A percentile compares a stretch with the other conserved stretches of the same genome.
phyloP scores from a whole-genome alignment of 2,113 vertebrate genomes.

The Eupsittula cactorum region DNA sequence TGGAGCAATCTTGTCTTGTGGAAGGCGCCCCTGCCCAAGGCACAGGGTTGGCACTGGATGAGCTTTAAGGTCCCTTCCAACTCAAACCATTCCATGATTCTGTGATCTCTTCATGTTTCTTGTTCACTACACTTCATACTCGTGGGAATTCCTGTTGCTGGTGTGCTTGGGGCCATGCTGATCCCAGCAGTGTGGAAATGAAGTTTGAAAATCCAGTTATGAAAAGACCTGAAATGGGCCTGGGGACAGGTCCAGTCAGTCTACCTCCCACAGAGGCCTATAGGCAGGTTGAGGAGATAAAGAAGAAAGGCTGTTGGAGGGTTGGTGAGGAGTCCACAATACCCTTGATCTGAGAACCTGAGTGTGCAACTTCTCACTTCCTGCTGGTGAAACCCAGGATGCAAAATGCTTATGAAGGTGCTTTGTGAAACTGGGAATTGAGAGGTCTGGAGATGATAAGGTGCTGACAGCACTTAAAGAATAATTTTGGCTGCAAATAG shows the following conservation, averaged over 20 bases:
- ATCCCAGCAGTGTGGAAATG: not conserved
- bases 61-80: not conserved
- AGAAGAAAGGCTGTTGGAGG: not conserved
- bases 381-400: not conserved
- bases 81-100: not conserved
- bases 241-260: not conserved
- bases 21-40: not conserved
- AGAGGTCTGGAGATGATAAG: not conserved
- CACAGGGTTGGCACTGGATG: not conserved
- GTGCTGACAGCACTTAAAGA: not conserved
- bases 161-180: not conserved
- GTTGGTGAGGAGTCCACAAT: not conserved
- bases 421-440: not conserved
- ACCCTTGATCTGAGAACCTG: not conserved
- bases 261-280: not conserved
- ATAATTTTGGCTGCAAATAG: not conserved
- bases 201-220: not conserved
- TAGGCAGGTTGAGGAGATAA: not conserved
- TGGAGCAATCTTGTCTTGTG: not conserved
- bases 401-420: not conserved
- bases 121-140: accelerated
- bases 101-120: not conserved
- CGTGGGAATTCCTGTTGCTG: not conserved
- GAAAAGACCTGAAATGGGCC: not conserved
- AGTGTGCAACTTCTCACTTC: not conserved